Conservation (phyloP, 1,140 invertebrate genomes). For the Drosophila gunungcola region DNA sequence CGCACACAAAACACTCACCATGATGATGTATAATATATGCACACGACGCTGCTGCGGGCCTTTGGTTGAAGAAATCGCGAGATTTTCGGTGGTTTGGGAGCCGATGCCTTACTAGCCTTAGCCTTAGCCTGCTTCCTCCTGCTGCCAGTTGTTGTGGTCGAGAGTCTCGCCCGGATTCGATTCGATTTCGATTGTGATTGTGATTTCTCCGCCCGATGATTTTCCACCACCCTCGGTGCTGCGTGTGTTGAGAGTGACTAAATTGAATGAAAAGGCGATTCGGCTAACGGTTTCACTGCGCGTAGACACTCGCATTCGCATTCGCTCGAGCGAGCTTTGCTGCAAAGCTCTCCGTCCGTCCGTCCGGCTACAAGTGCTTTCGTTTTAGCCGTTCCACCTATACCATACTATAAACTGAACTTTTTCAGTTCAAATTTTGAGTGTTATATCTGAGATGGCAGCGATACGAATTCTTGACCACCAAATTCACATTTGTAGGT, state of each 20-base stretch:
- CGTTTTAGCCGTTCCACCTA: constrained; percentile 14
- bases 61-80: constrained; percentile 64
- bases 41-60: constrained; percentile 52
- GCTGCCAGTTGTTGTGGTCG: constrained; percentile 14
- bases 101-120: constrained; percentile 20
- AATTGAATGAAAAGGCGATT: constrained; percentile 44
- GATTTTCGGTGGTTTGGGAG: constrained; percentile 29
- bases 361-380: not conserved
- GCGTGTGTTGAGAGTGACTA: constrained; percentile 64
- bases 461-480: not conserved
- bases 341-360: constrained; percentile 22
- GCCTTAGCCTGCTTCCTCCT: not conserved
- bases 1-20: constrained; percentile 58
- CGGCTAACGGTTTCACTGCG: constrained; percentile 75
- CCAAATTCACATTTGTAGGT: too few species aligned
- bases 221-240: constrained; percentile 62
- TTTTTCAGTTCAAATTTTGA: constrained; percentile 14
- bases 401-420: not conserved
- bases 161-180: constrained; percentile 20
- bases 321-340: constrained; percentile 45
- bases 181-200: too few species aligned
- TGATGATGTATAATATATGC: constrained; percentile 72
- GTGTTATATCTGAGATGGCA: not conserved
- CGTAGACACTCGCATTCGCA: constrained; percentile 14
- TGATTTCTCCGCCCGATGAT: constrained; percentile 21